These are phyloP conservation scores for Diabrotica balteata DNA, from an alignment of 2,888 invertebrate species.

Conservation along the genomic window DNA sequence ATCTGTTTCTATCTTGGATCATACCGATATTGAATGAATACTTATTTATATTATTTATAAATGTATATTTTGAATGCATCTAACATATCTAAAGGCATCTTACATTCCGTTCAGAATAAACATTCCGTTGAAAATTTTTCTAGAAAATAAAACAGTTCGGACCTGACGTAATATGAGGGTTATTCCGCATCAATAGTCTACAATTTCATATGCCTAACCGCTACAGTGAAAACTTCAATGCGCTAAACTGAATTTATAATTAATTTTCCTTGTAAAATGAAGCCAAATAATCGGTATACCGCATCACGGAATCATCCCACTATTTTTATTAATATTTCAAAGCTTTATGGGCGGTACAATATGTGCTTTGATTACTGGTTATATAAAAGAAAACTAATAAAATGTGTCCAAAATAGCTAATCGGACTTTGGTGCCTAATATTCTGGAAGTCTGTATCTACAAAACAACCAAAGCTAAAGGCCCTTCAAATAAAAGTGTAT, in stretches of 20 bases:
- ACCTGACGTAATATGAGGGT: conserved; percentile 36
- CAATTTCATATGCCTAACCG: conserved; percentile 54
- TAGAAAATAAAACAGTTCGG: neutral
- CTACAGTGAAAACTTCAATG: conserved; percentile 45
- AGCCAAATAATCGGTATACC: conserved; percentile 20
- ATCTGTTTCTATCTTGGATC: too few species aligned
- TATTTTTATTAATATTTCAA: conserved; percentile 28
- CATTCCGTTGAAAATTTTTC: too few species aligned
- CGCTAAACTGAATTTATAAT: conserved; percentile 38
- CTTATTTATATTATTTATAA: too few species aligned
- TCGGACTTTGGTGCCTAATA: too few species aligned
- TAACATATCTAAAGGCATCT: too few species aligned
- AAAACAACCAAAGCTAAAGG: too few species aligned
- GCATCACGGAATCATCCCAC: conserved; percentile 26
- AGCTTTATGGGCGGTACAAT: conserved; percentile 9
- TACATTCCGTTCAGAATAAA: too few species aligned
- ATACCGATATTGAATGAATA: too few species aligned
- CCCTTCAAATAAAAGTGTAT: too few species aligned
- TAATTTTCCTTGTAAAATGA: conserved; percentile 36
- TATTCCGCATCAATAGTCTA: conserved; percentile 52
- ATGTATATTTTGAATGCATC: too few species aligned
- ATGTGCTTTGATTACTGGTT: neutral
- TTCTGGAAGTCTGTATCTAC: too few species aligned
- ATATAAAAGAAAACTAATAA: conserved; percentile 18
- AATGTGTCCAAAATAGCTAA: neutral